Conservation (phyloP, 1,140 invertebrate genomes). For the Condylostylus longicornis region DNA sequence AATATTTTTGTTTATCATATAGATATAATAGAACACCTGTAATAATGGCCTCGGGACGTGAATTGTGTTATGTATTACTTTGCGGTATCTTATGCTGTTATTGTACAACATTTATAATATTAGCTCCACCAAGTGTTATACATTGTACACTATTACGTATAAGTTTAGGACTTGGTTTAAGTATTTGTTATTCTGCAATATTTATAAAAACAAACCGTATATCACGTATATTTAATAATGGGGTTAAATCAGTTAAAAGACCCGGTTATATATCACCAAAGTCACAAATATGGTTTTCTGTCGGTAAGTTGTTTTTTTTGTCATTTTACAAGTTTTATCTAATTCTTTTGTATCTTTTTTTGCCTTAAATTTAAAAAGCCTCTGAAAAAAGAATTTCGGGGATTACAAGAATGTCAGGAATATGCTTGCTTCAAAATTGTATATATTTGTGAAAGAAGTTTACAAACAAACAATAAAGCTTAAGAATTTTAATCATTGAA, state of each 20-base stretch:
- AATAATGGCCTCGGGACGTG: slow-evolving; percentile 66
- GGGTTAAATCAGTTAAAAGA: slow-evolving; percentile 68
- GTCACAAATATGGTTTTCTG: slow-evolving; percentile 36
- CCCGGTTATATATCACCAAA: slow-evolving; percentile 43
- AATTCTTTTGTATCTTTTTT: too few species aligned
- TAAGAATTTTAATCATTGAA: too few species aligned
- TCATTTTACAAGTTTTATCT: not conserved
- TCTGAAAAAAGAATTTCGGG: too few species aligned
- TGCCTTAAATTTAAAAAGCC: too few species aligned
- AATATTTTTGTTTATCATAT: slow-evolving; percentile 23
- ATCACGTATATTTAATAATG: slow-evolving; percentile 65
- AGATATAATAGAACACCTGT: slow-evolving; percentile 61
- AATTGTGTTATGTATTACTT: slow-evolving; percentile 64
- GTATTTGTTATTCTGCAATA: slow-evolving; percentile 69
- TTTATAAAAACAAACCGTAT: slow-evolving; percentile 79
- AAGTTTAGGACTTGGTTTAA: slow-evolving; percentile 61
- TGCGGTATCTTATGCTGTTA: slow-evolving; percentile 38
- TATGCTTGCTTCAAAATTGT: too few species aligned
- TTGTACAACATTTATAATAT: slow-evolving; percentile 45
- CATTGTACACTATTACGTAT: slow-evolving; percentile 53
- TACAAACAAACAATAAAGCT: too few species aligned
- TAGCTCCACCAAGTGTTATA: slow-evolving; percentile 50
- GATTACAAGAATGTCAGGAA: too few species aligned
- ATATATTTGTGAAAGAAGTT: too few species aligned
- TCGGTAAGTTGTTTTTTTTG: not conserved